Conservation (phyloP, 2,888 invertebrate species). For the Eremobia ochroleuca region DNA sequence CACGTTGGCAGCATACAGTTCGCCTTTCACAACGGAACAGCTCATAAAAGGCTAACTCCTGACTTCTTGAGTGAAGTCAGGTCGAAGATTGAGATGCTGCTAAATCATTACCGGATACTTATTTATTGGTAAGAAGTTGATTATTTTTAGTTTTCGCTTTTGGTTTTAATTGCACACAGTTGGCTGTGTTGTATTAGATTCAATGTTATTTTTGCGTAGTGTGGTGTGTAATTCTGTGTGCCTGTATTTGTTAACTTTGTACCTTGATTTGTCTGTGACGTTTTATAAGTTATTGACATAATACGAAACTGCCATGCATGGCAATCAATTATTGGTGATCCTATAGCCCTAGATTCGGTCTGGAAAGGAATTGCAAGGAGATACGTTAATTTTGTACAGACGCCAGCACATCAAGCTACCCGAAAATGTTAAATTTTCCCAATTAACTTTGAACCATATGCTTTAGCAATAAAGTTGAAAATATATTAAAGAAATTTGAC, state of each 20-base stretch:
- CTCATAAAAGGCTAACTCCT: constrained; percentile 81
- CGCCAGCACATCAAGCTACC: too few relatives aligned
- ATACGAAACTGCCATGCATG: neutral
- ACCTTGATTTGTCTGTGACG: neutral
- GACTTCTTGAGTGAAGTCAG: constrained; percentile 93
- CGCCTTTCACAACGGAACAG: constrained; percentile 72
- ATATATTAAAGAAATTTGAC: too few relatives aligned
- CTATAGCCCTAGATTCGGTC: neutral
- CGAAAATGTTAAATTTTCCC: too few relatives aligned
- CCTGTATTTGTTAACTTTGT: neutral
- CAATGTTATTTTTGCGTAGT: neutral
- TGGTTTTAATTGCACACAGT: neutral
- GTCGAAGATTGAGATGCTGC: constrained; percentile 90
- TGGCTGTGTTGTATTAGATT: neutral
- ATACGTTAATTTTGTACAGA: neutral
- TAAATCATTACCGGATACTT: constrained; percentile 92
- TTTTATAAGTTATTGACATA: neutral
- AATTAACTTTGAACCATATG: too few relatives aligned
- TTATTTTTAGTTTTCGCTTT: neutral
- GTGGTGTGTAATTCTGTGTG: neutral
- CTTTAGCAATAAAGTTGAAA: too few relatives aligned
- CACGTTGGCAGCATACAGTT: constrained; percentile 93
- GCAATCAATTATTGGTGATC: neutral
- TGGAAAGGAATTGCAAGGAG: neutral
- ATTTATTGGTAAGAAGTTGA: constrained; percentile 91